Base-by-base conservation (phyloP, 2,113 vertebrate genomes). In the Phoenicopterus ruber region DNA sequence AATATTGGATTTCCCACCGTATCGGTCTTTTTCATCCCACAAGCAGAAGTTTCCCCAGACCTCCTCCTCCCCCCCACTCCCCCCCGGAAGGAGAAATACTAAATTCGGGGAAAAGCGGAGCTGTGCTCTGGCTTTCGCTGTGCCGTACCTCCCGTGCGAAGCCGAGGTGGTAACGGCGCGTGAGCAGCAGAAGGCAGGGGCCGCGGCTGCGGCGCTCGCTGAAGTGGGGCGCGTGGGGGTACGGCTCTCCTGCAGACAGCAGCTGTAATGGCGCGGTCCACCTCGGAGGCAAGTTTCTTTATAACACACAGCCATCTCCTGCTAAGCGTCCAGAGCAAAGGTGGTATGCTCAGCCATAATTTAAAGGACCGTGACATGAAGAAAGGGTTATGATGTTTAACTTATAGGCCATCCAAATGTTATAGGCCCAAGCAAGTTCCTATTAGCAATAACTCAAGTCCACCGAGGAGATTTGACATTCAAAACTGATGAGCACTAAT, bases 381-480 rank as follows among this genome's bases (percentile, higher is more conserved):
- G 97, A 98, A 98, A 97, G 98, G 97, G 98, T 98, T 98, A 97
- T 95, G 98, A 98, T 98, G 98, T 98, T 98, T 98, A 98, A 98
- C 98, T 98, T 98, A 98, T 97, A 98, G 98, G 98, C 98, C 98
- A 98, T 98, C 97, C 98, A 98, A 98, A 98, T 98, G 98, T 98
- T 98, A 98, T 94, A 97, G 97, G 97, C 96, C 95, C 82, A 94
- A 94, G 97, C 97, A 98, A 97, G 98, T 96, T 97, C 98, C 98
- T 97, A 98, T 98, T 98, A 98, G 97, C 98, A 98, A 98, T 98
- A 98, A 98, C 97, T 98, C 98, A 98, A 95, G 86, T 94, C 95
- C 95, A 95, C 97, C 81, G 97, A 97, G 98, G 96, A 98, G 97
- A 97, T 97, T 95, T 98, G 98, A 98, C 98, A 98, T 98, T 98